These are phyloP conservation scores for Cyanistes caeruleus DNA, from an alignment of 2,113 vertebrate species.

Conservation along the genomic window DNA sequence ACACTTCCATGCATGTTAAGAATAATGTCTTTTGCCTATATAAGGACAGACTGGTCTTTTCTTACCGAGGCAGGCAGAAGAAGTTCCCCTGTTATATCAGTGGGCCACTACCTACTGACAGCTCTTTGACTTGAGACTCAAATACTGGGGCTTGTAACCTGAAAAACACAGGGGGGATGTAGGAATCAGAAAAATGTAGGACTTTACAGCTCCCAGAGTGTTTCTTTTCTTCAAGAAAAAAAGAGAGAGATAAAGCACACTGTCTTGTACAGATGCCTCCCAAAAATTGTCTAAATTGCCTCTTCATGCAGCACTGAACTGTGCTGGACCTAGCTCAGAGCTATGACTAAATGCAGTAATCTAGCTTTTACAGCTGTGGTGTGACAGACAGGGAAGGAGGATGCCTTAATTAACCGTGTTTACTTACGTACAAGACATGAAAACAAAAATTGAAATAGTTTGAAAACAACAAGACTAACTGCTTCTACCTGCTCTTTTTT, in stretches of 20 bases:
- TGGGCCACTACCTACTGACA: background rate
- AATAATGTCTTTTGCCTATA: background rate
- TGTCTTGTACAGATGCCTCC: background rate
- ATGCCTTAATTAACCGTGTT: constrained; percentile 55
- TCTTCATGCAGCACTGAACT: background rate
- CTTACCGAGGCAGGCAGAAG: background rate
- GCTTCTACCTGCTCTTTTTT: constrained; percentile 66
- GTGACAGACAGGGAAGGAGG: background rate
- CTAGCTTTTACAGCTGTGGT: constrained; percentile 21
- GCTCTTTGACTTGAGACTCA: background rate
- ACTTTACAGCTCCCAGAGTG: background rate
- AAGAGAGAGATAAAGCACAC: background rate
- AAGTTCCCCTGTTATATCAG: background rate
- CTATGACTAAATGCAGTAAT: constrained; percentile 24
- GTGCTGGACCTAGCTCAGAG: background rate
- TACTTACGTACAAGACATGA: constrained; percentile 46
- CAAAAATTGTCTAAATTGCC: background rate
- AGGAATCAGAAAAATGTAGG: background rate
- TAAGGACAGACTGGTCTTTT: background rate
- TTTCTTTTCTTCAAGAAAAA: background rate
- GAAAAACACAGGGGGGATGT: rapidly evolving
- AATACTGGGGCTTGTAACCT: background rate
- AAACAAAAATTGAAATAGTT: constrained; percentile 62
- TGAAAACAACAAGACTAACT: constrained; percentile 53
- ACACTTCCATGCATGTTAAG: background rate